These are phyloP conservation scores for Anthonomus grandis DNA, from an alignment of 1,140 invertebrate species.

Conservation along the genomic window DNA sequence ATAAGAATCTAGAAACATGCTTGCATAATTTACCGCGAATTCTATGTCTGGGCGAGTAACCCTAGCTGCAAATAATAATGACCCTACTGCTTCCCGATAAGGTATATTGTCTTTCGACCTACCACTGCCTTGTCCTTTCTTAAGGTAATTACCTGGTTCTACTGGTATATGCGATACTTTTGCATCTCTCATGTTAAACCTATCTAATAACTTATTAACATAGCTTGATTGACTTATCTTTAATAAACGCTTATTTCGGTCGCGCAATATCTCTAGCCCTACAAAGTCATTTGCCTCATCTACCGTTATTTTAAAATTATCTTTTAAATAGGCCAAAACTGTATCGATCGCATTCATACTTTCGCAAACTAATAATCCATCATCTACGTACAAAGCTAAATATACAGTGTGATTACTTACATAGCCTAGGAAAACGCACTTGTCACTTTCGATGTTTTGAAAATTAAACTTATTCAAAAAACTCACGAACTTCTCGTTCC, in stretches of 20 bases:
- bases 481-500: constrained; percentile 40
- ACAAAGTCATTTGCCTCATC: constrained; percentile 3
- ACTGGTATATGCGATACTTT: neutral
- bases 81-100: constrained; percentile 46
- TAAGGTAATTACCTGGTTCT: constrained; percentile 1
- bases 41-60: constrained; percentile 48
- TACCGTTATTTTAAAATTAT: constrained; percentile 12
- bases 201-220: constrained; percentile 19
- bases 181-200: constrained; percentile 18
- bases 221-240: constrained; percentile 15
- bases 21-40: constrained; percentile 43
- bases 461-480: constrained; percentile 4
- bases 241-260: neutral
- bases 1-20: constrained; percentile 34
- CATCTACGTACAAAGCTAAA: constrained; percentile 15
- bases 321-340: constrained; percentile 6
- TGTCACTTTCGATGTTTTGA: too few relatives aligned
- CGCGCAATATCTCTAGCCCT: constrained; percentile 10
- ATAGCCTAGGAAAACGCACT: too few relatives aligned
- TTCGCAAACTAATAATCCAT: constrained; percentile 12
- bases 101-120: constrained; percentile 9
- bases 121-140: neutral
- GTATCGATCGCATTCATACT: neutral
- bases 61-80: constrained; percentile 45
- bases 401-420: neutral